A percentile compares a stretch with the other conserved stretches of the same genome.
phyloP scores from a whole-genome alignment of 2,113 vertebrate genomes.

The Pedionomus torquatus region DNA sequence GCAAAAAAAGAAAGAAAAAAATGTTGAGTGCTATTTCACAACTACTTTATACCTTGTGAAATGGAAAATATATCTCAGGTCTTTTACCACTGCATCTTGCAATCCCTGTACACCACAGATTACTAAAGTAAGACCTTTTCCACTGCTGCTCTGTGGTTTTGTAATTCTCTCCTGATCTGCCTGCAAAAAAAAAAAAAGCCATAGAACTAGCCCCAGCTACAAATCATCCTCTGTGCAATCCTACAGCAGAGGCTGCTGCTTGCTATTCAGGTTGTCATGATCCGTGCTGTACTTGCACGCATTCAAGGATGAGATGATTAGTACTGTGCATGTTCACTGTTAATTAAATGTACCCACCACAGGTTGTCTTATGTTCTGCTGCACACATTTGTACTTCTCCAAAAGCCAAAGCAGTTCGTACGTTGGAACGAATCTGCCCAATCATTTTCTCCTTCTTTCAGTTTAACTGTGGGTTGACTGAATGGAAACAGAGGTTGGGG shows the following conservation, averaged over 20 bases:
- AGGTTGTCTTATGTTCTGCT: background rate
- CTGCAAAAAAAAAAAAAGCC: background rate
- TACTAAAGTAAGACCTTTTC: background rate
- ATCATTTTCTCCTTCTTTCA: background rate
- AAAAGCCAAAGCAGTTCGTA: background rate
- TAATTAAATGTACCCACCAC: background rate
- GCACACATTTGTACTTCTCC: background rate
- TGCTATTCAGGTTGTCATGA: background rate
- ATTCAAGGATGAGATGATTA: background rate
- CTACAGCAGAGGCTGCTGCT: background rate
- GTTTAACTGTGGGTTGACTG: background rate
- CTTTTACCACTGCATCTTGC: background rate
- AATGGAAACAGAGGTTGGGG: background rate
- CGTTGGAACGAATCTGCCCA: background rate
- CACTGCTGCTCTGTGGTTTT: background rate
- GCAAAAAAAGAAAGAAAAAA: background rate
- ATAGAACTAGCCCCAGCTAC: fast-evolving
- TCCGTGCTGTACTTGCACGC: background rate
- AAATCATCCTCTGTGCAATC: background rate
- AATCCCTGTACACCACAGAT: fast-evolving
- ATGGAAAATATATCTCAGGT: background rate
- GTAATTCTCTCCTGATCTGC: background rate
- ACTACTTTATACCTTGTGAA: background rate
- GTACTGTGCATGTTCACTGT: background rate
- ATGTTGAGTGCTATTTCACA: background rate